Conservation (phyloP, 2,888 invertebrate genomes). For the Ennomos fuscantarius region DNA sequence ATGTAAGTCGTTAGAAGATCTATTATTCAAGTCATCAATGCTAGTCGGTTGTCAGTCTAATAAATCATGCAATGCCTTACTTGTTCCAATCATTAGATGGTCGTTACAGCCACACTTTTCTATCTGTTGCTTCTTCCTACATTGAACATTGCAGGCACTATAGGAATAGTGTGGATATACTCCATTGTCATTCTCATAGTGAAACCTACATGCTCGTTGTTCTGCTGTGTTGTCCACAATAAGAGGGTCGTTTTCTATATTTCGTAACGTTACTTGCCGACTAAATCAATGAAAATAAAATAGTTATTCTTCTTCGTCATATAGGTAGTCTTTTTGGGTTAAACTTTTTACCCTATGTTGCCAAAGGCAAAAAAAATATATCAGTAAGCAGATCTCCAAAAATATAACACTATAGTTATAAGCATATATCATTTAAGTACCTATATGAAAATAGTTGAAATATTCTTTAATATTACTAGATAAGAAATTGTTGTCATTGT, state of each 20-base stretch:
- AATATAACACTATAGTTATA: too few species aligned
- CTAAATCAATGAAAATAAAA: slow-evolving; percentile 52
- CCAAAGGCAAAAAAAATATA: too few species aligned
- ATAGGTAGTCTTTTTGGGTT: too few species aligned
- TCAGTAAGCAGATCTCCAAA: too few species aligned
- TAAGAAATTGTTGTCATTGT: too few species aligned
- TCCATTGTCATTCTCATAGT: slow-evolving; percentile 86
- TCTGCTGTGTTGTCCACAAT: slow-evolving; percentile 85
- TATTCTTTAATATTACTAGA: too few species aligned
- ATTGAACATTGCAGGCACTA: slow-evolving; percentile 89
- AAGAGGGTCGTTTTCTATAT: slow-evolving; percentile 89
- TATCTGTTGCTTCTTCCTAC: slow-evolving; percentile 87
- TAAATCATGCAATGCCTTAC: slow-evolving; percentile 59
- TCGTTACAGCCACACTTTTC: slow-evolving; percentile 88
- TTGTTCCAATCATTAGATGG: slow-evolving; percentile 87
- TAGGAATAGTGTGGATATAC: slow-evolving; percentile 89
- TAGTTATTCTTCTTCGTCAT: background rate
- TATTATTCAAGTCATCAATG: too few species aligned
- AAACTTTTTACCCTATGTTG: too few species aligned
- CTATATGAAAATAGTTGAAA: too few species aligned
- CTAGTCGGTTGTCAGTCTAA: too few species aligned
- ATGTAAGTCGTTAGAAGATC: too few species aligned
- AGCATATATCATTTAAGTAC: too few species aligned
- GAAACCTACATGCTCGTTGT: slow-evolving; percentile 89
- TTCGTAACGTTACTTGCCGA: slow-evolving; percentile 80